A percentile compares a stretch with the other conserved stretches of the same genome.
Evolutionary conservation across 2,113 vertebrate species (phyloP).

Genomic region (Nematolebias whitei): DNA sequence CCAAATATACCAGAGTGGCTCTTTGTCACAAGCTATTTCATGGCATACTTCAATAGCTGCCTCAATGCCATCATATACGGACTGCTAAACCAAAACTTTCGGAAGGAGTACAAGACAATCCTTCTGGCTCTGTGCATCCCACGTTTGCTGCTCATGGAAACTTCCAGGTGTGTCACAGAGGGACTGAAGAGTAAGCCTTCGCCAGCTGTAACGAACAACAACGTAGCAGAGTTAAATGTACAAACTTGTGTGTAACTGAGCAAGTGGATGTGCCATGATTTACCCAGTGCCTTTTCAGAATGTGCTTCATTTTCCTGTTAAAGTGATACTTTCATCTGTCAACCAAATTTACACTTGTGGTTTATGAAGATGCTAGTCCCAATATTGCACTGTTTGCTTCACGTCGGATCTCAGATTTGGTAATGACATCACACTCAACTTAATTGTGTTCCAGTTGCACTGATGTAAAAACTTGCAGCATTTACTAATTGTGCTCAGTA

Average conservation of each 20-base stretch:
- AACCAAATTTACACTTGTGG: not conserved
- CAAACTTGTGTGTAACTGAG: conserved; percentile 31
- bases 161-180: conserved; percentile 71
- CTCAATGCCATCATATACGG: conserved; percentile 78
- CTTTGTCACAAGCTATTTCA: conserved; percentile 77
- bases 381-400: too few relatives aligned
- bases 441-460: too few relatives aligned
- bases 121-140: conserved; percentile 70
- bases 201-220: conserved; percentile 70
- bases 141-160: conserved; percentile 67
- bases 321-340: conserved; percentile 20
- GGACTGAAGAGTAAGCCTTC: conserved; percentile 76
- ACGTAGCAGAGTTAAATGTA: conserved; percentile 73
- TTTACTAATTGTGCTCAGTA: too few relatives aligned
- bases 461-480: too few relatives aligned
- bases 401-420: too few relatives aligned
- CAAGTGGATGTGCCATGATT: conserved; percentile 31
- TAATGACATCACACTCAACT: too few relatives aligned
- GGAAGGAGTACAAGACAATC: conserved; percentile 78
- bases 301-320: conserved; percentile 28
- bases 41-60: conserved; percentile 80
- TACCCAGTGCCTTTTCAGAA: conserved; percentile 62
- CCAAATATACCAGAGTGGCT: conserved; percentile 76
- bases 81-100: conserved; percentile 77
- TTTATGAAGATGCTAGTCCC: not conserved